Evolutionary conservation across 2,113 vertebrate genomes (phyloP), one percentile per base, ranked within the genome.

Genomic region (Phasianus colchicus): DNA sequence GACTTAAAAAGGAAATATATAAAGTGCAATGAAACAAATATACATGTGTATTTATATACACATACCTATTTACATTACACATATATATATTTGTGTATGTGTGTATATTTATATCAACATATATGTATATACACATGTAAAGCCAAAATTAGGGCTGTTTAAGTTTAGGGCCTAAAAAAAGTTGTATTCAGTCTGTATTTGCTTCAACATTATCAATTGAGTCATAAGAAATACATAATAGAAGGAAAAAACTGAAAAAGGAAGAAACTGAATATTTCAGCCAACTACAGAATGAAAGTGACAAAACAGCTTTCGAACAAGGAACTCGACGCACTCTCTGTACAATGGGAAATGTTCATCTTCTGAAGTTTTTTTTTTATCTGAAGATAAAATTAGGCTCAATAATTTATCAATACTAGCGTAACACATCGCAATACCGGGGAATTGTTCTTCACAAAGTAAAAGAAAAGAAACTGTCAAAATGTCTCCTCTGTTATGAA

Each of bases 141-240:
- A 89, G 58, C 42, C 5, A 70, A 73, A 96, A 70, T 73, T 89
- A 93, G 80, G 34, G 93, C 64, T 83, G 48, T 48, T 88, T 89
- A 92, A 89, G 38, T 93, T 90, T 76, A 91, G 72, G 75, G 93
- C 72, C 95, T 92, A 93, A 63, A 86, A 63, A 86, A 96, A 86
- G 47, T 65, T 65, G 82, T 48, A 83, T 79, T 92, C 70, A 92
- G 85, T 86, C 72, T 92, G 66, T 61, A 80, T 86, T 90, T 92
- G 86, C 83, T 88, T 90, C 83, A 96, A 84, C 87, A 92, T 74
- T 65, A 94, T 3, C 32, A 84, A 40, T 21, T 61, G 43, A 82
- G 60, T 81, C 16, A 87, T 89, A 96, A 95, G 19, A 90, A 89
- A 18, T 47, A 47, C 32, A 90, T 90, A 75, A 84, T 69, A 90